phyloP scores from a whole-genome alignment of 2,888 invertebrate genomes.

The Melieria crassipennis region DNA sequence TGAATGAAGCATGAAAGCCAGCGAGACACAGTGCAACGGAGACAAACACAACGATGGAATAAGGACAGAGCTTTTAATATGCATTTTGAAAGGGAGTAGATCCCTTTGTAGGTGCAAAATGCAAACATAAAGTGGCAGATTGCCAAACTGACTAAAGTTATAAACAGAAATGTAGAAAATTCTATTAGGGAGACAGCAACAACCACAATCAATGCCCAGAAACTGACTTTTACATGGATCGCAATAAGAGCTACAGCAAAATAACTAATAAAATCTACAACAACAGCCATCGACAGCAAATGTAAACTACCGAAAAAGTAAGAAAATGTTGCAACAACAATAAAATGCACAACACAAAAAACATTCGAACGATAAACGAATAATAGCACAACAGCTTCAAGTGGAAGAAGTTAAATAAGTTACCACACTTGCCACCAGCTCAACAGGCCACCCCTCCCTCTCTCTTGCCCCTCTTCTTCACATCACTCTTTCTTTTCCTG shows the following conservation, averaged over 20 bases:
- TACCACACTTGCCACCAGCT: not conserved
- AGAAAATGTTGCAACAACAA: not conserved
- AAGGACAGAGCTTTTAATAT: too few species aligned
- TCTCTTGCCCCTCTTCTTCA: not conserved
- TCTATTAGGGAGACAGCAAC: too few species aligned
- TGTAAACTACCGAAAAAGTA: not conserved
- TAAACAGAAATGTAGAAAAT: too few species aligned
- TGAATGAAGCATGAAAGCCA: too few species aligned
- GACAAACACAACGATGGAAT: too few species aligned
- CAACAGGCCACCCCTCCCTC: not conserved
- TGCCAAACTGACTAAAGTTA: too few species aligned
- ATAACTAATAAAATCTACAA: not conserved
- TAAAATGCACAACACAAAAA: not conserved
- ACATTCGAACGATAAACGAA: not conserved
- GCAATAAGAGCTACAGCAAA: not conserved
- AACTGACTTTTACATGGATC: not conserved
- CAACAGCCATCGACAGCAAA: too few species aligned
- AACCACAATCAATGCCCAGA: too few species aligned
- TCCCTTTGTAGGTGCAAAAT: not conserved
- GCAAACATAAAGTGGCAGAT: not conserved
- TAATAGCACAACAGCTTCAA: not conserved
- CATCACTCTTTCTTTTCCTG: not conserved
- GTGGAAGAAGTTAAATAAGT: not conserved
- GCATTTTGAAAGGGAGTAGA: not conserved
- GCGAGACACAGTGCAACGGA: too few species aligned